These are phyloP conservation scores for Cottoperca gobio DNA, from an alignment of 2,797 vertebrate species.

Conservation along the genomic window DNA sequence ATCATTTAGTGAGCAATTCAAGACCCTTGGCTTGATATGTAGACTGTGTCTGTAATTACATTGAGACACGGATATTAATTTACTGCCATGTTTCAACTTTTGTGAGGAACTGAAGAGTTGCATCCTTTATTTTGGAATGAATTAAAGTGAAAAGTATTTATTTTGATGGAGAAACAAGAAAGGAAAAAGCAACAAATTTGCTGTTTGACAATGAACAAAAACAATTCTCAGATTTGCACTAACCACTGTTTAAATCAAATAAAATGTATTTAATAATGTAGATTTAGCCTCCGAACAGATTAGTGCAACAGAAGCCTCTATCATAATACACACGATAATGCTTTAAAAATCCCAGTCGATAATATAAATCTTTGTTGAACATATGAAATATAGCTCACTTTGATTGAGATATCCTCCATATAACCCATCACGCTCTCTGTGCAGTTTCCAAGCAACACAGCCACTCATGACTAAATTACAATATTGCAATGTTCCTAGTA, in stretches of 20 bases:
- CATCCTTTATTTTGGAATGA: background rate
- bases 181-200: background rate
- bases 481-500: conserved; percentile 76
- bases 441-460: conserved; percentile 87
- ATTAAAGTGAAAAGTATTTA: background rate
- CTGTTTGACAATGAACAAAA: background rate
- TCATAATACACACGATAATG: background rate
- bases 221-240: background rate
- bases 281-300: conserved; percentile 9
- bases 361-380: conserved; percentile 40
- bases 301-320: background rate
- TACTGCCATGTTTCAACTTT: conserved; percentile 16
- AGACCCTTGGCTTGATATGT: conserved; percentile 56
- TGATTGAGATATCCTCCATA: conserved; percentile 64
- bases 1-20: conserved; percentile 71
- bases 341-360: background rate
- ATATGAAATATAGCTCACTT: conserved; percentile 55
- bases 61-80: conserved; percentile 39
- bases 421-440: conserved; percentile 62
- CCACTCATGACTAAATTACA: conserved; percentile 81
- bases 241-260: background rate
- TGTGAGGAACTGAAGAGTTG: conserved; percentile 1
- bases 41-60: conserved; percentile 46
- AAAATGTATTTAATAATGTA: background rate
- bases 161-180: background rate